A percentile compares a stretch with the other conserved stretches of the same genome.
Evolutionary conservation across 1,140 invertebrate species (phyloP).

Genomic region (Drosophila nigromelanica): DNA sequence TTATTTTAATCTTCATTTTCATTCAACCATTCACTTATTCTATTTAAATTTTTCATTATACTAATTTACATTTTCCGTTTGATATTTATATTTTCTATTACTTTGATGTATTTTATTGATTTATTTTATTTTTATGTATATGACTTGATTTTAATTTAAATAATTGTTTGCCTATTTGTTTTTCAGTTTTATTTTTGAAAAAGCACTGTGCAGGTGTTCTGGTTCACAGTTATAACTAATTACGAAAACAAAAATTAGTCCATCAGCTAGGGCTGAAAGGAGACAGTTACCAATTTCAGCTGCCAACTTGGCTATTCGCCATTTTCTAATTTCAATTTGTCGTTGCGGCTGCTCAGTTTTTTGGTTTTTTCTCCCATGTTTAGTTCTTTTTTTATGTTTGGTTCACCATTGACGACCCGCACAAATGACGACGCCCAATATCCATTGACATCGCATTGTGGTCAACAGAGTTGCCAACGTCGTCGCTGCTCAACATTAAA

Average conservation of each 20-base stretch:
- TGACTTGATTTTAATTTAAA: no score
- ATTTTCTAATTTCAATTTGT: conserved; percentile 70
- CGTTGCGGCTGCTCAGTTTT: conserved; percentile 20
- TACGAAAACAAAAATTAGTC: conserved; percentile 43
- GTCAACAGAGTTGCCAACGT: conserved; percentile 47
- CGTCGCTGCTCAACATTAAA: conserved; percentile 64
- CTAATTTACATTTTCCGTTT: no score
- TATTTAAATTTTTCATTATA: no score
- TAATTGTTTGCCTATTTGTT: no score
- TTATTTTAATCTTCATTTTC: no score
- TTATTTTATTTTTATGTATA: no score
- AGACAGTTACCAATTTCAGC: conserved; percentile 35
- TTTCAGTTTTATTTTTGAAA: no score
- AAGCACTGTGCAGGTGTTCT: conserved; percentile 43
- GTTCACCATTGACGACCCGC: conserved; percentile 39
- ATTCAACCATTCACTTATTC: no score
- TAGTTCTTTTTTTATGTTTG: conserved; percentile 3
- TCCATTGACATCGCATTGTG: conserved; percentile 49
- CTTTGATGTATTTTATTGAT: no score
- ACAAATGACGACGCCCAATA: conserved; percentile 46
- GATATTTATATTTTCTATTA: no score
- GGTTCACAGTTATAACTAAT: conserved; percentile 55
- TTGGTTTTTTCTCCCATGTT: conserved; percentile 7
- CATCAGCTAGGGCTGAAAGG: conserved; percentile 34
- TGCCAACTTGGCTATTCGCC: conserved; percentile 42